phyloP scores from a whole-genome alignment of 2,113 vertebrate species.

The Loxodonta africana region DNA sequence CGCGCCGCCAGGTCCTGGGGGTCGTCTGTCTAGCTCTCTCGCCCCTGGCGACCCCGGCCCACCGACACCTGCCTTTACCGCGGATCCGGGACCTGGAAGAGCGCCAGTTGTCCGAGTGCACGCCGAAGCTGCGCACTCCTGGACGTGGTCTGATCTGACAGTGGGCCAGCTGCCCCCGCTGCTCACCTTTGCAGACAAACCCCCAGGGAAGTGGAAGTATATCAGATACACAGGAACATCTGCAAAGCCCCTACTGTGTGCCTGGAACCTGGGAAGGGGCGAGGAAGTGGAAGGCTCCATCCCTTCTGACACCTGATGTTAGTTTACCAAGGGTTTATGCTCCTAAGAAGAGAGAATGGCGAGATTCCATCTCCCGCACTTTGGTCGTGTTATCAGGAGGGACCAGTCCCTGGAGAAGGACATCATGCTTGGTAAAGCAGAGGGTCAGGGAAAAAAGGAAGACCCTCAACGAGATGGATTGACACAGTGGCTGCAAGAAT shows the following conservation, averaged over 20 bases:
- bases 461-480: no score
- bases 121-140: not conserved
- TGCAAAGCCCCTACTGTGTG: not conserved
- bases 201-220: rapidly evolving
- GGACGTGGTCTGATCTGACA: rapidly evolving
- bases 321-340: no score
- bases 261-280: rapidly evolving
- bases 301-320: not conserved
- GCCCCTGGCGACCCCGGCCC: no score
- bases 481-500: not conserved
- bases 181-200: no score
- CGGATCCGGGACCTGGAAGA: no score
- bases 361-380: not conserved
- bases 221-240: rapidly evolving
- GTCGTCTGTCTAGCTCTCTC: rapidly evolving
- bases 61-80: rapidly evolving
- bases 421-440: no score
- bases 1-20: rapidly evolving
- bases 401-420: no score
- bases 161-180: not conserved
- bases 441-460: no score
- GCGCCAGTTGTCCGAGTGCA: no score
- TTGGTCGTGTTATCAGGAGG: no score
- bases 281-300: not conserved
- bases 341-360: no score